Evolutionary conservation across 2,797 vertebrate genomes (phyloP).

Genomic region (Sciurus vulgaris): DNA sequence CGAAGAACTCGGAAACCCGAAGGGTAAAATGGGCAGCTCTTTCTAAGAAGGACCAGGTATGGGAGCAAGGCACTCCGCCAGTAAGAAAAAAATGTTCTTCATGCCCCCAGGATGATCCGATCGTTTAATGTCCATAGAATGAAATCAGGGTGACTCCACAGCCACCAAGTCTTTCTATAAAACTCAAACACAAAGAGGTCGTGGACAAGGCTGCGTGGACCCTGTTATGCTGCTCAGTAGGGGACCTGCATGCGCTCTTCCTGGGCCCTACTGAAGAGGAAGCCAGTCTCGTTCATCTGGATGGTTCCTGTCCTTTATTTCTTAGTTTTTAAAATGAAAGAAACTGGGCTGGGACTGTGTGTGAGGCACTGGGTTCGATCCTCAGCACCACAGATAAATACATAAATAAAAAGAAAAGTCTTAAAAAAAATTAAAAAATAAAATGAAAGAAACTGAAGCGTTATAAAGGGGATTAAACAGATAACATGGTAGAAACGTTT

Average conservation of each 20-base stretch:
- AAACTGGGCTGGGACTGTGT: too few relatives aligned
- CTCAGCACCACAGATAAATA: too few relatives aligned
- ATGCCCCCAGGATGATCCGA: constrained; percentile 67
- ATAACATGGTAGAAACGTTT: not conserved
- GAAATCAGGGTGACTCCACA: constrained; percentile 59
- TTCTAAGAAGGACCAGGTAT: constrained; percentile 69
- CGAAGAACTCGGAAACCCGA: constrained; percentile 50
- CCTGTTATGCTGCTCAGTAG: not conserved
- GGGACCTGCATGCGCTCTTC: not conserved
- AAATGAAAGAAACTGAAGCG: not conserved
- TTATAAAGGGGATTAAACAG: not conserved
- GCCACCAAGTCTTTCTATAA: not conserved
- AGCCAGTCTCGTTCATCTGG: not conserved
- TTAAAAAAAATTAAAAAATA: not conserved
- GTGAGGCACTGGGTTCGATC: too few relatives aligned
- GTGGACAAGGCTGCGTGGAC: too few relatives aligned
- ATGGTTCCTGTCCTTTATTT: not conserved
- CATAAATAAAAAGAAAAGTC: too few relatives aligned
- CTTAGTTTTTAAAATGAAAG: not conserved
- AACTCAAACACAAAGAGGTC: too few relatives aligned
- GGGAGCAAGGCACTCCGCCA: constrained; percentile 72
- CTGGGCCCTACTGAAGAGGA: not conserved
- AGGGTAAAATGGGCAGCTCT: constrained; percentile 72
- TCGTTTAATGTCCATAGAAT: constrained; percentile 72
- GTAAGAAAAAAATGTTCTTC: constrained; percentile 68